Evolutionary conservation across 1,140 invertebrate species (phyloP).

Genomic region (Procambarus virginalis): DNA sequence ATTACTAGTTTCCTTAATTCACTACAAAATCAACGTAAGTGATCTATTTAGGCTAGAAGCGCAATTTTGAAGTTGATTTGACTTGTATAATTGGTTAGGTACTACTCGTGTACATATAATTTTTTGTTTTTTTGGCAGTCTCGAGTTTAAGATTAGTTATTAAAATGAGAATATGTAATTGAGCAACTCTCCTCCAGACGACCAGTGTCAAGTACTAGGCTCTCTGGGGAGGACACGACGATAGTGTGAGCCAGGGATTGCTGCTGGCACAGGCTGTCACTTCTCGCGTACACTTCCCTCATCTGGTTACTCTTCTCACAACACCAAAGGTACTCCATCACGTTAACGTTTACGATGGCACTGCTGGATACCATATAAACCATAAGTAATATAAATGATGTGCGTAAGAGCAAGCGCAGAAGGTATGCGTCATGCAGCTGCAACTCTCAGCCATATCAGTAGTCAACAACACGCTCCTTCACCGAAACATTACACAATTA

Average conservation of each 20-base stretch:
- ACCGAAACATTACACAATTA: too few relatives aligned
- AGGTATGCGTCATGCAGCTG: background rate
- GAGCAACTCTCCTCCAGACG: background rate
- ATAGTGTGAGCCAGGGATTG: background rate
- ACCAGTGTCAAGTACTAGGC: background rate
- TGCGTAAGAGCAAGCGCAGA: background rate
- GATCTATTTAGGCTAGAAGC: background rate
- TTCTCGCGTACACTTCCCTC: background rate
- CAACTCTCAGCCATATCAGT: too few relatives aligned
- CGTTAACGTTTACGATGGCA: background rate
- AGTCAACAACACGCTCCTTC: too few relatives aligned
- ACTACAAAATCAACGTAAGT: background rate
- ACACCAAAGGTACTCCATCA: background rate
- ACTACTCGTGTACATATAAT: too few relatives aligned
- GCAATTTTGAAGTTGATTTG: background rate
- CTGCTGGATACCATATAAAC: background rate
- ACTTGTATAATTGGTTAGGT: too few relatives aligned
- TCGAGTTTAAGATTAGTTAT: background rate
- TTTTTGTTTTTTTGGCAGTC: background rate
- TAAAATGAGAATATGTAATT: background rate
- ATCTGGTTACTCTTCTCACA: background rate
- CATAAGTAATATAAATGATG: background rate
- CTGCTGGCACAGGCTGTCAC: background rate
- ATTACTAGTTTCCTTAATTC: background rate
- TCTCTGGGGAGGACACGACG: background rate